phyloP scores from a whole-genome alignment of 2,113 vertebrate genomes.

The Psittacula cyanocephala region DNA sequence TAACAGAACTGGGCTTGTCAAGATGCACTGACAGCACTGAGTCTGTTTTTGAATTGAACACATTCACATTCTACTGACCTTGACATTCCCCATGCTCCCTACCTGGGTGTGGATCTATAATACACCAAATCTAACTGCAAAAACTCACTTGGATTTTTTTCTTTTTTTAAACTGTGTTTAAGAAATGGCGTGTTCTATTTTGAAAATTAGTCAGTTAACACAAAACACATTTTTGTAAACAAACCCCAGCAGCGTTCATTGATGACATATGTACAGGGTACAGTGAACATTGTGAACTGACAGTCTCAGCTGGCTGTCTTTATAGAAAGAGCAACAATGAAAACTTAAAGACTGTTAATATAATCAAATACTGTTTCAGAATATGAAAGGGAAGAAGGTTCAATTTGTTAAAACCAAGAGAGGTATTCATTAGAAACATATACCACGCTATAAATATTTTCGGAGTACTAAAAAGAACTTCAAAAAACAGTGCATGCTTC shows the following conservation, averaged over 20 bases:
- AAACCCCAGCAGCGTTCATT: neutral
- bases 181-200: neutral
- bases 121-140: neutral
- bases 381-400: neutral
- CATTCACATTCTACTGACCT: neutral
- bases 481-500: neutral
- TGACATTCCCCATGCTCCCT: neutral
- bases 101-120: neutral
- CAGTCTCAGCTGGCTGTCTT: neutral
- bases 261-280: neutral
- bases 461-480: neutral
- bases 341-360: neutral
- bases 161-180: neutral
- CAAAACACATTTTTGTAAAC: neutral
- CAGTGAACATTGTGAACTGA: neutral
- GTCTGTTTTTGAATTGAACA: neutral
- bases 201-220: neutral
- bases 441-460: neutral
- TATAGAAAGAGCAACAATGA: neutral
- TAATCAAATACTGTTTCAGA: neutral
- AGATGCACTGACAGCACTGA: neutral
- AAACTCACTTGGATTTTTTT: neutral
- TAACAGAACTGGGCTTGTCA: conserved; percentile 23
- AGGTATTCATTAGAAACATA: neutral
- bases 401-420: neutral